Conservation (phyloP, 1,140 invertebrate genomes). For the Venustaconcha ellipsiformis region DNA sequence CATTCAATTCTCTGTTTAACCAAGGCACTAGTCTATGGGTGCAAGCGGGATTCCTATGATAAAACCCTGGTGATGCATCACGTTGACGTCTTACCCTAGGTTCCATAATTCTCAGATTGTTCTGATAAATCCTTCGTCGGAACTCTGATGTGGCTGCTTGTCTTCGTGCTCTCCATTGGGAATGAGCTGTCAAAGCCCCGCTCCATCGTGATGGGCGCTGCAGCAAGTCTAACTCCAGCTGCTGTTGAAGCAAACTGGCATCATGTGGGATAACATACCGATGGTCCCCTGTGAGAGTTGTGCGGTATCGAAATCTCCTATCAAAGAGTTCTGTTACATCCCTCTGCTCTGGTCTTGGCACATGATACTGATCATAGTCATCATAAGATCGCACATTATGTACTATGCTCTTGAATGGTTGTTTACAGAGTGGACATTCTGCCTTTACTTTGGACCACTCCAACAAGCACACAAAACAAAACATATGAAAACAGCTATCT, state of each 20-base stretch:
- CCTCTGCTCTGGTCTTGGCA: constrained; percentile 60
- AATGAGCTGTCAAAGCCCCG: constrained; percentile 14
- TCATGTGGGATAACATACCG: constrained; percentile 12
- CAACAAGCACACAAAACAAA: constrained; percentile 91
- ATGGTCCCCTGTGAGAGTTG: constrained; percentile 53
- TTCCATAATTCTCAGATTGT: constrained; percentile 78
- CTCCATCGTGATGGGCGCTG: constrained; percentile 33
- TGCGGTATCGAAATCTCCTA: constrained; percentile 40
- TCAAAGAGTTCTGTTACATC: not conserved
- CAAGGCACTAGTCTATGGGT: constrained; percentile 86
- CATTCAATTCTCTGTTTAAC: constrained; percentile 87
- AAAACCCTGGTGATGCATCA: constrained; percentile 77
- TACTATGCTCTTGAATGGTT: constrained; percentile 89
- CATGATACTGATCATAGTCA: constrained; percentile 88
- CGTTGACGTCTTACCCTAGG: constrained; percentile 34
- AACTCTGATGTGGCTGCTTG: constrained; percentile 66
- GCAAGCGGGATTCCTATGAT: constrained; percentile 81
- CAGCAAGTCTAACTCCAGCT: constrained; percentile 29
- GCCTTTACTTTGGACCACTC: constrained; percentile 97
- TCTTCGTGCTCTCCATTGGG: constrained; percentile 38
- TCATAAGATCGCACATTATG: constrained; percentile 89
- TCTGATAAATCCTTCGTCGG: constrained; percentile 81
- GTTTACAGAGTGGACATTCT: constrained; percentile 94
- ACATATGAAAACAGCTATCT: constrained; percentile 91
- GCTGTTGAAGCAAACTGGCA: constrained; percentile 8